Base-by-base conservation (phyloP, 2,888 invertebrate genomes). In the Chelonus formosanus region DNA sequence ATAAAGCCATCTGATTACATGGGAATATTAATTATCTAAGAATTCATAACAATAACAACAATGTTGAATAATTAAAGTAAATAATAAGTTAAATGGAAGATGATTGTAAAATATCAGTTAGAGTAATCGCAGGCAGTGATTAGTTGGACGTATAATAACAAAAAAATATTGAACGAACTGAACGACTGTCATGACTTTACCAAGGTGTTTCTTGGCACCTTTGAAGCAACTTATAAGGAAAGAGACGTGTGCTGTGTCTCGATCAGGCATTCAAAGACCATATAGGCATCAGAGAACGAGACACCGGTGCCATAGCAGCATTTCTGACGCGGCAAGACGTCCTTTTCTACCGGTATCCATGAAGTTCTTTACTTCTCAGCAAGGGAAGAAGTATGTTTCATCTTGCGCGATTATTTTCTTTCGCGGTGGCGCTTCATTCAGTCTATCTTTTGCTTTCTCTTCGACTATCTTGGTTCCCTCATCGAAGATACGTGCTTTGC, bases 191-290 rank as follows among this genome's bases (percentile, higher is more conserved):
- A 48, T 48, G 48, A 48, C 10, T 55, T 55, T 10, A 52, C 63
- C 68, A 69, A 73, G 75, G 72, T 73, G 71, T 72, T 72, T 71
- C 72, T 70, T 72, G 67, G 70, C 75, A 74, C 74, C 73, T 75
- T 72, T 45, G 60, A 52, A 50, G 58, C 56, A 50, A 70, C 69
- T 47, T 71, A 73, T 74, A 75, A 71, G 75, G 75, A 56, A 40
- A 52, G 52, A 57, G 53, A 50, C 47, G 57, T 44, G 60, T 44
- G 65, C 58, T 40, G 40, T 40, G 40, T 40, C 53, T 53, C 54
- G 57, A 56, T 65, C 53, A 61, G 57, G 65, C 62, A 56, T 63
- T 63, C 57, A 62, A 67, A 56, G 36, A 36, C 67, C 67, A 53
- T 63, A 67, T 58, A 67, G 52, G 62, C 7, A 34, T 32, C 34